These are phyloP conservation scores for Muschampia plurimacula DNA, from an alignment of 2,888 invertebrate species.

Conservation along the genomic window DNA sequence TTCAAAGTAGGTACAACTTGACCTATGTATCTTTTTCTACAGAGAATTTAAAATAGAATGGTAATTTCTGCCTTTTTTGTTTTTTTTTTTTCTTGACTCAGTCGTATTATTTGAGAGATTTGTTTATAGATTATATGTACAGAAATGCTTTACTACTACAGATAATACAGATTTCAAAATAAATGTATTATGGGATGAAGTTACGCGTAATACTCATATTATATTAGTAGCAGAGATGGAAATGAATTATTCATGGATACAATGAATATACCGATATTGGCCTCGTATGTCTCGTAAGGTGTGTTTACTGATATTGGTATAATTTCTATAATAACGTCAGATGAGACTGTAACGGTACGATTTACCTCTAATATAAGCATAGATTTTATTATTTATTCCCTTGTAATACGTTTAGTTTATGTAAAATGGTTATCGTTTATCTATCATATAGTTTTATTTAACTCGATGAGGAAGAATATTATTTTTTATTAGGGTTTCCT, in stretches of 20 bases:
- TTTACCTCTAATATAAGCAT: slow-evolving; percentile 2
- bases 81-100: too few species aligned
- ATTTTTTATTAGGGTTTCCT: too few species aligned
- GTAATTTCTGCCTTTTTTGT: neutral
- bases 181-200: neutral
- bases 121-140: too few species aligned
- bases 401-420: neutral
- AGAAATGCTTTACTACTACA: neutral
- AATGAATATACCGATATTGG: slow-evolving; percentile 6
- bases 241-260: slow-evolving; percentile 5
- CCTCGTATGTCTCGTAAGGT: slow-evolving; percentile 7
- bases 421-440: too few species aligned
- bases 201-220: neutral
- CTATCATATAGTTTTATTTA: too few species aligned
- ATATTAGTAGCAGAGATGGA: neutral
- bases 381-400: neutral
- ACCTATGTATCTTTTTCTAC: slow-evolving; percentile 15
- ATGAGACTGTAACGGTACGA: neutral
- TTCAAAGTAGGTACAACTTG: slow-evolving; percentile 3
- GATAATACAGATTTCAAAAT: neutral
- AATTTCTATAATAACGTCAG: neutral
- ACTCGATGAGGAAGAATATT: too few species aligned
- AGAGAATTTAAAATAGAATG: slow-evolving; percentile 20
- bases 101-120: too few species aligned
- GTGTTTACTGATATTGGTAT: slow-evolving; percentile 10